Conservation (phyloP, 2,797 vertebrate genomes). For the Chromobotia macracanthus region DNA sequence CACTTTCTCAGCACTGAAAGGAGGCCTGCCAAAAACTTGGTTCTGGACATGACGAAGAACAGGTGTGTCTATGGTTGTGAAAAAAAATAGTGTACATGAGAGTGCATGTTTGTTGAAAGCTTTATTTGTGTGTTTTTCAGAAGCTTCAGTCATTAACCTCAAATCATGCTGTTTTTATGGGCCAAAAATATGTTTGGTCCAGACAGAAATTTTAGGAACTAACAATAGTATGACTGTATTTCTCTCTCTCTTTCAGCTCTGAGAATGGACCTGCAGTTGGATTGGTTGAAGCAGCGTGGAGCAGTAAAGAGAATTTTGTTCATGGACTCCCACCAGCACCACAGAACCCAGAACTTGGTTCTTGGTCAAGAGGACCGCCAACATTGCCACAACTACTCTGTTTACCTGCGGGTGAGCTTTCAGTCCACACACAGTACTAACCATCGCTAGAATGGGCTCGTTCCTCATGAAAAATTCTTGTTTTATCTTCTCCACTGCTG, state of each 20-base stretch:
- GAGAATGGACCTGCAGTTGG: slow-evolving; percentile 87
- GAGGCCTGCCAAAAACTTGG: slow-evolving; percentile 31
- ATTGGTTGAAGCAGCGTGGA: slow-evolving; percentile 89
- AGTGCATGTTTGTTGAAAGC: slow-evolving; percentile 3
- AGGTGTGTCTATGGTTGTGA: slow-evolving; percentile 34
- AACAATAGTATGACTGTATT: no score
- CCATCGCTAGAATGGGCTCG: background rate
- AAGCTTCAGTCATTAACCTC: slow-evolving; percentile 37
- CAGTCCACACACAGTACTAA: background rate
- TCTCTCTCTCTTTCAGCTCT: slow-evolving; percentile 75
- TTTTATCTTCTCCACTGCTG: slow-evolving; percentile 10
- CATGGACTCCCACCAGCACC: slow-evolving; percentile 81
- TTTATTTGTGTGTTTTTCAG: slow-evolving; percentile 41
- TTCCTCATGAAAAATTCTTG: background rate
- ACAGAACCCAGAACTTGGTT: slow-evolving; percentile 75
- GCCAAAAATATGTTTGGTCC: slow-evolving; percentile 25
- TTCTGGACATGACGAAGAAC: slow-evolving; percentile 36
- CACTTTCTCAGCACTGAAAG: slow-evolving; percentile 8
- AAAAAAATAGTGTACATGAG: background rate
- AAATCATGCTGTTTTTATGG: slow-evolving; percentile 12
- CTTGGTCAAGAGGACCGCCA: slow-evolving; percentile 68
- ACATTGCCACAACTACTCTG: slow-evolving; percentile 55
- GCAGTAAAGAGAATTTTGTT: slow-evolving; percentile 89
- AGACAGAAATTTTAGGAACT: slow-evolving; percentile 1
- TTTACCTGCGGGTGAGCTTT: slow-evolving; percentile 55